phyloP scores from a whole-genome alignment of 2,113 vertebrate species.

The Alethe diademata region DNA sequence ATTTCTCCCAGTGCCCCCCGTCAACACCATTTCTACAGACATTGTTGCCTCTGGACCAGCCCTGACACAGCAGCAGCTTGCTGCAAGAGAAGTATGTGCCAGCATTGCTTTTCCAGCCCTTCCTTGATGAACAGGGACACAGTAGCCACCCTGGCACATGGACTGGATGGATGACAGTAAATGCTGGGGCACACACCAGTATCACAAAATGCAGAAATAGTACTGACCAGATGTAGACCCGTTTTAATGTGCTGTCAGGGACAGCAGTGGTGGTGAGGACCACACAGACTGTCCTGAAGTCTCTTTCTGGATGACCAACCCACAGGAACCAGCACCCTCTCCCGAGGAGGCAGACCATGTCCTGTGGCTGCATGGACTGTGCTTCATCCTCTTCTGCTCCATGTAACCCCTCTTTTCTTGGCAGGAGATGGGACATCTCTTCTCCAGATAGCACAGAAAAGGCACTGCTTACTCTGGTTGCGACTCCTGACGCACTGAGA shows the following conservation, averaged over 20 bases:
- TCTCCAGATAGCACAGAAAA: not conserved
- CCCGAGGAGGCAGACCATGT: fast-evolving
- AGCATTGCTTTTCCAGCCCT: not conserved
- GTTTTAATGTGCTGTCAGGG: not conserved
- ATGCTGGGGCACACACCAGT: not conserved
- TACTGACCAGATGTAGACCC: not conserved
- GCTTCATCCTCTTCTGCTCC: not conserved
- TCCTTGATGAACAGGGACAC: not conserved
- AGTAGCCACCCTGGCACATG: not conserved
- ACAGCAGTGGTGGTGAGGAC: not conserved
- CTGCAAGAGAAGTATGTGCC: not conserved
- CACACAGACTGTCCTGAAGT: fast-evolving
- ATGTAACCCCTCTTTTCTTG: not conserved
- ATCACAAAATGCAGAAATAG: not conserved
- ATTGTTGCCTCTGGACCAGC: not conserved
- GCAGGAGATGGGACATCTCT: not conserved
- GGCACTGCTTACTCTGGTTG: not conserved
- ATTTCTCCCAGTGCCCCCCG: not conserved
- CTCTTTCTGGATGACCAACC: not conserved
- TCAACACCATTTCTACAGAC: not conserved
- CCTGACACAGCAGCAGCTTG: not conserved
- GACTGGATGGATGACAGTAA: not conserved
- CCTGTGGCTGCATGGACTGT: not conserved
- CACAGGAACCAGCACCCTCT: not conserved
- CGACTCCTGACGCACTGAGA: not conserved